Conservation (phyloP, 1,140 invertebrate species). For the Leptinotarsa lineolata region DNA sequence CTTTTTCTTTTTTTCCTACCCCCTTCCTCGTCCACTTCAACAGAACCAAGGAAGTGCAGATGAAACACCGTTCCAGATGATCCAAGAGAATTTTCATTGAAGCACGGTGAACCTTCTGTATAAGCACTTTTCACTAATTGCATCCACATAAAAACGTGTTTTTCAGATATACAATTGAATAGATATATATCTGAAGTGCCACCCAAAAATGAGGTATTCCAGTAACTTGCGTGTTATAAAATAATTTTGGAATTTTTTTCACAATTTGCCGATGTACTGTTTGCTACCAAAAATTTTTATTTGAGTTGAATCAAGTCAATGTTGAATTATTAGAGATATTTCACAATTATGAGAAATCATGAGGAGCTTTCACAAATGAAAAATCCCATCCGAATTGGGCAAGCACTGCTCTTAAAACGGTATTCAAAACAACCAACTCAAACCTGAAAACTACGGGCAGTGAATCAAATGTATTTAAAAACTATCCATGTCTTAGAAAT, state of each 20-base stretch:
- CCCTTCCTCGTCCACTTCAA: conserved; percentile 81
- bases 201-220: not conserved
- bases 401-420: too few relatives aligned
- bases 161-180: not conserved
- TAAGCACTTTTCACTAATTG: conserved; percentile 42
- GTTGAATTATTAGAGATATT: not conserved
- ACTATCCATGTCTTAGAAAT: too few relatives aligned
- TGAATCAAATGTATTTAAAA: too few relatives aligned
- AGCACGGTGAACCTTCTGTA: conserved; percentile 45
- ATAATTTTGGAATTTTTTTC: too few relatives aligned
- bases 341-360: not conserved
- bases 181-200: not conserved
- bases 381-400: too few relatives aligned
- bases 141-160: conserved; percentile 19
- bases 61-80: conserved; percentile 76
- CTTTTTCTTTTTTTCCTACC: conserved; percentile 72
- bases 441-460: too few relatives aligned
- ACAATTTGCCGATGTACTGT: too few relatives aligned
- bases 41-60: conserved; percentile 80
- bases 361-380: not conserved
- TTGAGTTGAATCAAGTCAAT: too few relatives aligned
- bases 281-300: too few relatives aligned
- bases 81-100: conserved; percentile 49
- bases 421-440: too few relatives aligned
- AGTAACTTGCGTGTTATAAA: too few relatives aligned